Evolutionary conservation across 2,797 vertebrate genomes (phyloP).

Genomic region (Falco peregrinus): DNA sequence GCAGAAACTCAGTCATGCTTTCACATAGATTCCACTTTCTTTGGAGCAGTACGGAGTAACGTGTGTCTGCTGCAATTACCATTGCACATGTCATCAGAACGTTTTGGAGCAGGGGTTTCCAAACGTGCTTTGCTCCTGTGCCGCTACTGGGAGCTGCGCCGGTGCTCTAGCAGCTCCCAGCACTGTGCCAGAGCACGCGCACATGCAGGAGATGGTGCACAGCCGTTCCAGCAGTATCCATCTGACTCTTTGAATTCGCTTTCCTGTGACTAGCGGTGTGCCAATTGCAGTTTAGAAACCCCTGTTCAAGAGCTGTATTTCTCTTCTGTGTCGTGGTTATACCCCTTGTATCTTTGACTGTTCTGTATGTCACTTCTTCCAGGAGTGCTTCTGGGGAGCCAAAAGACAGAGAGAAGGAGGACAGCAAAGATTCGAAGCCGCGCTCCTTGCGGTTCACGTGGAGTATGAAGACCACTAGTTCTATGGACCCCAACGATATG

Average conservation of each 20-base stretch:
- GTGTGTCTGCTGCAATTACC: background rate
- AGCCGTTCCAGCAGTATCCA: background rate
- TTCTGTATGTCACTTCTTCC: slow-evolving; percentile 9
- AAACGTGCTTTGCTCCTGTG: background rate
- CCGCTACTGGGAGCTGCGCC: background rate
- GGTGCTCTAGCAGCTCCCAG: background rate
- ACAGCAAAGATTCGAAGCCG: slow-evolving; percentile 90
- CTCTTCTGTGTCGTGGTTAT: background rate
- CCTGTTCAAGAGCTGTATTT: slow-evolving; percentile 4
- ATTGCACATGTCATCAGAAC: slow-evolving; percentile 6
- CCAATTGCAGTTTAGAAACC: slow-evolving; percentile 35
- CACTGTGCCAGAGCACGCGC: accelerated
- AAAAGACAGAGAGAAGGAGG: slow-evolving; percentile 87
- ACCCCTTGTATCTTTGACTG: background rate
- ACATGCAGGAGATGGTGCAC: background rate
- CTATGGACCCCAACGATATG: slow-evolving; percentile 97
- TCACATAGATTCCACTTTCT: slow-evolving; percentile 50
- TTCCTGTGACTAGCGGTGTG: accelerated
- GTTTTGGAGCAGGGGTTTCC: slow-evolving; percentile 48
- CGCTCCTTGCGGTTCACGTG: slow-evolving; percentile 91
- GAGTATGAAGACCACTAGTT: slow-evolving; percentile 99
- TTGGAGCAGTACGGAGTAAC: slow-evolving; percentile 36
- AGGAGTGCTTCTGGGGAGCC: slow-evolving; percentile 89
- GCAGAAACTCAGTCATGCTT: slow-evolving; percentile 61
- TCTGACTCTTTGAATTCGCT: background rate